Evolutionary conservation across 2,888 invertebrate species (phyloP), one percentile per base, ranked within the genome.

Genomic region (Pristionchus maxplancki): DNA sequence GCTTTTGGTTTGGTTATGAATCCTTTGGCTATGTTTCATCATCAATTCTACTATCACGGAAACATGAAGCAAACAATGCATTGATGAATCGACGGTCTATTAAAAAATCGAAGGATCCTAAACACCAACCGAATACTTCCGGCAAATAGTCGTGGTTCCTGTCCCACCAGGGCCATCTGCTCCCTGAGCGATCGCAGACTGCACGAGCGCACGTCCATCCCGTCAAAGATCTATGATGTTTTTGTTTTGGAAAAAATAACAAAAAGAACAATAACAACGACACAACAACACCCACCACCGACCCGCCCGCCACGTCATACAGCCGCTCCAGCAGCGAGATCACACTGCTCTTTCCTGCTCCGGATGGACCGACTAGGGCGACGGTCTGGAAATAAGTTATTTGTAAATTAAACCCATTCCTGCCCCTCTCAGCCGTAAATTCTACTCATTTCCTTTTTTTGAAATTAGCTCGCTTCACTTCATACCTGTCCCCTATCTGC

Each of bases 281-380:
- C 13, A n/a, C 4, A 20, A 53, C 13, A 78, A 44, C 17, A 95
- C 96, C 95, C 92, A 96, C 96, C 90, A 97, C 96, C 50, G 95
- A 94, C 20, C 97, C 97, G 6, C 95, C 95, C 15, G 95, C 95
- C 0, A 97, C 96, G 94, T 97, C 97, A 94, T 98, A 97, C 95
- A 97, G 97, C 88, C 97, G 95, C 95, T 97, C 96, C 0, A 97
- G 95, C 50, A 97, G 95, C 93, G 97, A 97, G 89, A 97, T 96
- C 83, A 97, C 96, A 0, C 97, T 98, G 78, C 97, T 97, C 95
- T 98, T 98, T 11, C 97, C 97, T 94, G 97, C 97, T 0, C 97
- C 97, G 90, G 97, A 97, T 5, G 96, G 96, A 95, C 89, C 97
- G 9, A 96, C 95, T 67, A 95, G 88, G n/a, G 94, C 95, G 28